Percentiles rank a stretch among this genome's conserved stretches.
These are phyloP conservation scores for Crocallis elinguaria DNA, from an alignment of 2,888 invertebrate genomes.

Conservation along the genomic window DNA sequence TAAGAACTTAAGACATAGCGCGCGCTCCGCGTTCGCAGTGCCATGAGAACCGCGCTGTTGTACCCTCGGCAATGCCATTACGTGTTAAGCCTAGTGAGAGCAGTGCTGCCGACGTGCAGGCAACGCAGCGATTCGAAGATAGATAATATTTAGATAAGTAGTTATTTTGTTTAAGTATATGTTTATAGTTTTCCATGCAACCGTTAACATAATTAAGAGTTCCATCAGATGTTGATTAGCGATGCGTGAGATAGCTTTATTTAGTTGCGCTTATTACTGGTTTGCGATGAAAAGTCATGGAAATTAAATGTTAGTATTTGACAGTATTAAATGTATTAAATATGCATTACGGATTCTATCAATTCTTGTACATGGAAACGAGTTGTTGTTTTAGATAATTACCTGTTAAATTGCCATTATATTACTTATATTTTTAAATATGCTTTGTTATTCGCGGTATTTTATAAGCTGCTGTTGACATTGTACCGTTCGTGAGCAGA, in stretches of 20 bases:
- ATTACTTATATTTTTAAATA: neutral
- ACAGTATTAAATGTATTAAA: slow-evolving; percentile 5
- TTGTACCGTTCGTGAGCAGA: neutral
- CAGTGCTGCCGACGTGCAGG: slow-evolving; percentile 25
- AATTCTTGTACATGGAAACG: neutral
- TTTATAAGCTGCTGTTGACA: neutral
- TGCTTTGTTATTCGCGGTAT: neutral
- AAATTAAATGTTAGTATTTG: slow-evolving; percentile 7
- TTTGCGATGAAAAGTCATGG: slow-evolving; percentile 33
- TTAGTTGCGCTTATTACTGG: slow-evolving; percentile 32
- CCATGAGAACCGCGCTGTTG: slow-evolving; percentile 46
- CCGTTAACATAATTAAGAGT: slow-evolving; percentile 32
- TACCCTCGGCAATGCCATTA: slow-evolving; percentile 35
- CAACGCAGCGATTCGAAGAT: slow-evolving; percentile 42
- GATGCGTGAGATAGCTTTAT: slow-evolving; percentile 1
- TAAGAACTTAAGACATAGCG: no score
- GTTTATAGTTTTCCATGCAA: slow-evolving; percentile 49
- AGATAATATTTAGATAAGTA: slow-evolving; percentile 39
- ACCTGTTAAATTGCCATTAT: slow-evolving; percentile 6
- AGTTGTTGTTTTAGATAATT: neutral
- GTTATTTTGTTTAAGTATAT: slow-evolving; percentile 40
- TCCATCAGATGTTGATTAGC: slow-evolving; percentile 7
- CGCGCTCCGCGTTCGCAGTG: no score
- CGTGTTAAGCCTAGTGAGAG: slow-evolving; percentile 3
- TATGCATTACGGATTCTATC: neutral